Conservation (phyloP, 2,888 invertebrate species). For the Schrankia costaestrigalis region DNA sequence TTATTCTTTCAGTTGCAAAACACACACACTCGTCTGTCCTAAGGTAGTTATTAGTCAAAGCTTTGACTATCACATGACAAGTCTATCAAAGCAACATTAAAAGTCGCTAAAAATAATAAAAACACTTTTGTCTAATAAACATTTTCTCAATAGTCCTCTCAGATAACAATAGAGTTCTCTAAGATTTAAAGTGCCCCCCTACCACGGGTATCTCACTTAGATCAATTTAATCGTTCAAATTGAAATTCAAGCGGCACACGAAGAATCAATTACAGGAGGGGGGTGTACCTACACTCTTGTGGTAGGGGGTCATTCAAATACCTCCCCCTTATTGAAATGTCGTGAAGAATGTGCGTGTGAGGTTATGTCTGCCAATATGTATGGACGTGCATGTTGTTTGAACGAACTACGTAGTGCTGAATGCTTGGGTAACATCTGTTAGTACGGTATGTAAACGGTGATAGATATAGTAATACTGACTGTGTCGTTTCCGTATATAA, state of each 20-base stretch:
- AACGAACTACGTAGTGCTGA: slow-evolving; percentile 24
- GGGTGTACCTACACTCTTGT: slow-evolving; percentile 39
- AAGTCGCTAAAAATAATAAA: too few species aligned
- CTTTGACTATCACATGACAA: too few species aligned
- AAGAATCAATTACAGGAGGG: slow-evolving; percentile 69
- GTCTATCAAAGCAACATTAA: too few species aligned
- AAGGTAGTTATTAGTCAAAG: too few species aligned
- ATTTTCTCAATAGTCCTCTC: too few species aligned
- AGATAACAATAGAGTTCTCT: slow-evolving; percentile 11
- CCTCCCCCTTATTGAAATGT: slow-evolving; percentile 71
- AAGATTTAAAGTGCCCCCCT: slow-evolving; percentile 49
- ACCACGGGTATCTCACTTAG: slow-evolving; percentile 56
- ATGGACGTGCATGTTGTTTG: slow-evolving; percentile 22
- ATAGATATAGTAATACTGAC: too few species aligned
- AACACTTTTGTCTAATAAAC: too few species aligned
- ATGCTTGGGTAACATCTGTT: too few species aligned
- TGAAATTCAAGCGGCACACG: slow-evolving; percentile 73
- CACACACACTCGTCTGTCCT: too few species aligned
- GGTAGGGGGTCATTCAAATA: slow-evolving; percentile 63
- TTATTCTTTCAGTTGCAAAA: too few species aligned
- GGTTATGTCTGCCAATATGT: slow-evolving; percentile 70
- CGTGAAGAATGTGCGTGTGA: slow-evolving; percentile 77
- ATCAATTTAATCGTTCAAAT: slow-evolving; percentile 75
- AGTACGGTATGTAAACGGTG: too few species aligned
- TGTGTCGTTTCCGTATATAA: too few species aligned